Evolutionary conservation across 2,797 vertebrate species (phyloP).

Genomic region (Gymnocypris eckloni): DNA sequence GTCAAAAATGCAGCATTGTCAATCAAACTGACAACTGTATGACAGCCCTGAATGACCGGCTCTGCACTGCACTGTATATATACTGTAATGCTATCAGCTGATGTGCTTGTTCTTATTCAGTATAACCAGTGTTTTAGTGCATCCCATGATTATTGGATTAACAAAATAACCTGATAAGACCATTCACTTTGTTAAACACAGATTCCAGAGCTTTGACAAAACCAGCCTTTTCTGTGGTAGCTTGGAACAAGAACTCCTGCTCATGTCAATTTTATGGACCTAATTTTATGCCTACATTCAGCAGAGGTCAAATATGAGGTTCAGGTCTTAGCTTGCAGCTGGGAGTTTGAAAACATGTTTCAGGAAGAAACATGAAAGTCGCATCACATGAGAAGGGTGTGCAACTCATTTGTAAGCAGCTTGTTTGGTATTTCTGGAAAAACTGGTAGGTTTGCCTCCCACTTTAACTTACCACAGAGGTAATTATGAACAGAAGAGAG

Average conservation of each 20-base stretch:
- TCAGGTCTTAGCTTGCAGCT: neutral
- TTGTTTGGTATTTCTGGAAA: conserved; percentile 47
- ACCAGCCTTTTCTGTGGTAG: neutral
- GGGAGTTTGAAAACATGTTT: neutral
- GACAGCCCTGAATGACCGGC: neutral
- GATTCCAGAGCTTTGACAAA: neutral
- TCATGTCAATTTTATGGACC: neutral
- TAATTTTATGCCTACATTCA: neutral
- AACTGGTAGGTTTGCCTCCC: conserved; percentile 34
- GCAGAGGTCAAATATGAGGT: neutral
- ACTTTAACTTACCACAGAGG: conserved; percentile 9
- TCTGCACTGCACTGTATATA: neutral
- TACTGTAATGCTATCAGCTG: conserved; percentile 8
- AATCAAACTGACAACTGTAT: conserved; percentile 54
- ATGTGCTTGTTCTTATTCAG: conserved; percentile 10
- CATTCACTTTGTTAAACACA: neutral
- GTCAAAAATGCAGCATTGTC: conserved; percentile 48
- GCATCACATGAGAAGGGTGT: conserved; percentile 21
- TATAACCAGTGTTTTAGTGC: conserved; percentile 4
- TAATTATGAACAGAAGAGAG: conserved; percentile 12
- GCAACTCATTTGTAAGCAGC: conserved; percentile 18
- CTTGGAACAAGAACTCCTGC: neutral
- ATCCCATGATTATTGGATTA: conserved; percentile 11
- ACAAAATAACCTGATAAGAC: conserved; percentile 22
- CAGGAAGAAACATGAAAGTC: neutral